Evolutionary conservation across 2,888 invertebrate species (phyloP), one percentile per base, ranked within the genome.

Genomic region (Chaetogeoica ovagalla): DNA sequence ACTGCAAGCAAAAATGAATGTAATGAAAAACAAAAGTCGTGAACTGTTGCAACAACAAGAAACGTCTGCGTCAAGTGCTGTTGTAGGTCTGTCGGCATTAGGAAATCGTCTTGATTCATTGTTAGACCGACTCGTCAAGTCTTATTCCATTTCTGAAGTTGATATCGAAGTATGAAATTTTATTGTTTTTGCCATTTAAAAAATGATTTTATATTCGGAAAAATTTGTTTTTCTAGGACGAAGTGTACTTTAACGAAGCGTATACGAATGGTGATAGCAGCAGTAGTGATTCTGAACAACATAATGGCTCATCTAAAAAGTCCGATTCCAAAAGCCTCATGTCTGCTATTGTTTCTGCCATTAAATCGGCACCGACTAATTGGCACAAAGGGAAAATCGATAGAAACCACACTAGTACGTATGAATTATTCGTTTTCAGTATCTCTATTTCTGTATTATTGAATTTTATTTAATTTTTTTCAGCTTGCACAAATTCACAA

Each of bases 201-300:
- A 21, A 52, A n/a, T 66, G 21, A 48, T 68, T 69, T 68, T 48
- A 13, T 60, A 59, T 19, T 66, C n/a, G 6, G 2, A 48, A 23
- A 59, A 59, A 76, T 82, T 63, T 52, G 83, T 81, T 69, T 83
- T 86, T 86, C 82, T 84, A 91, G 91, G 91, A 93, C 85, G 91
- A 91, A 81, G 91, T 93, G 84, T 94, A 91, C 86, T 93, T 93
- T 85, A 93, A 93, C 84, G 94, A 94, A 86, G 91, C 90, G 0
- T 92, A 91, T 86, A 91, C 71, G 37, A 79, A 91, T 84, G 85
- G 86, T 82, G 92, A 91, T 85, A 91, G 91, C 85, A 91, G 91
- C 86, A 91, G 92, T 85, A 90, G 91, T 79, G 82, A 71, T 55
- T 82, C 65, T 63, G 76, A 81, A 79, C 71, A 79, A 57, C 69